Base-by-base conservation (phyloP, 1,140 invertebrate species). In the Hyphantria cunea region DNA sequence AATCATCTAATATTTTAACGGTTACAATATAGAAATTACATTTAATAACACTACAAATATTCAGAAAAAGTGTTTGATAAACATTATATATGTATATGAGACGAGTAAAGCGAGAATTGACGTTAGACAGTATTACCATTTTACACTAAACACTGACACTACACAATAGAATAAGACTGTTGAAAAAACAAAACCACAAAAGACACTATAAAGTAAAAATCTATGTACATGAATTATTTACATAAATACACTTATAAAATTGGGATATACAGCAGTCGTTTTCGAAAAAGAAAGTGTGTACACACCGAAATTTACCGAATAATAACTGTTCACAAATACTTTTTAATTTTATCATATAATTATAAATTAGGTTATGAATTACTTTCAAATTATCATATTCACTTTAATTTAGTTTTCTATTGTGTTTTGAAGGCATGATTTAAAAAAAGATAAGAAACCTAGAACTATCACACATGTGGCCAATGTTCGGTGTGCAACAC, bases 191-290 rank as follows among this genome's bases (percentile, higher is more conserved):
- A 47, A 58, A 58, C 54, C 55, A 58, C 55, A 58, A 58, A 37
- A 48, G 7, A 56, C 2, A 56, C 10, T 37, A 48, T 39, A 39
- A 25, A 48, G 41, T 45, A 33, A 55, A 14, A 58, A 33, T 45
- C 45, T 58, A 58, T 58, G 48, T 58, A 58, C 55, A 58, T 58
- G 44, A 58, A 11, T 49, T 58, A 58, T 58, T 58, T 58, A 58
- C 55, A 58, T 49, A 48, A 48, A 58, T 49, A 58, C 54, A 56
- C 31, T 48, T 45, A 39, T 3, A 25, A 45, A 47, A 49, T 48
- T 37, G 14, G 52, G 52, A 55, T 33, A 44, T 6, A 32, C n/a
- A 3, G n/a, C 41, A 44, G 52, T 55, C 17, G 39, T 8, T 48
- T 12, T 15, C 37, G 37, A 39, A 39, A 10, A 12, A 13, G 25